Evolutionary conservation across 1,140 invertebrate genomes (phyloP).

Genomic region (Heliconius himera): DNA sequence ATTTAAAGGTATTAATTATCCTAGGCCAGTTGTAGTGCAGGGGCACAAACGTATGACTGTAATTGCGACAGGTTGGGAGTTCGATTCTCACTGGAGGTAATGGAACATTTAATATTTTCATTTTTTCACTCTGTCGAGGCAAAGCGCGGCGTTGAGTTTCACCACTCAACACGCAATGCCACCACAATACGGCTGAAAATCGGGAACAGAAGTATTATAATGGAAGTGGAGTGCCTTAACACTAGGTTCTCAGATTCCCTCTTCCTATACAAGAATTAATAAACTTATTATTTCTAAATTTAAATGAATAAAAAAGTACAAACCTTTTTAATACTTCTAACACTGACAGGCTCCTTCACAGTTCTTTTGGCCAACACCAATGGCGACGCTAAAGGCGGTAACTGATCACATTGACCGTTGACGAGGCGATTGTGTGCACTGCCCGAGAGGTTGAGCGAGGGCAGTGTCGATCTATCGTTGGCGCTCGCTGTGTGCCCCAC

Average conservation of each 20-base stretch:
- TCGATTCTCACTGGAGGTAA: no score
- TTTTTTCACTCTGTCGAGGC: no score
- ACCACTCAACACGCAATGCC: not conserved
- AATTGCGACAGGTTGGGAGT: no score
- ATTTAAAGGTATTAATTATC: no score
- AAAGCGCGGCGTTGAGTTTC: not conserved
- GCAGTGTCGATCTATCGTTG: conserved; percentile 65
- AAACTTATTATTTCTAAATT: not conserved
- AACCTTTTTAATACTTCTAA: conserved; percentile 64
- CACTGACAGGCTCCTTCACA: conserved; percentile 56
- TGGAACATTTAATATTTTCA: no score
- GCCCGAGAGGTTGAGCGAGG: conserved; percentile 66
- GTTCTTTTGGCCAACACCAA: conserved; percentile 60
- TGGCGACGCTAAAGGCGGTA: conserved; percentile 75
- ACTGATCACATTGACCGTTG: conserved; percentile 68
- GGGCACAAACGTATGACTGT: no score
- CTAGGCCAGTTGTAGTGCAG: no score
- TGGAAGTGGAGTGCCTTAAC: not conserved
- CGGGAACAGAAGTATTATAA: not conserved
- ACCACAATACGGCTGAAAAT: not conserved
- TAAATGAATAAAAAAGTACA: not conserved
- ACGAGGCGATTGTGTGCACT: conserved; percentile 57
- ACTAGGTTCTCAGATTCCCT: not conserved
- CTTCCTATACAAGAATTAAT: not conserved
- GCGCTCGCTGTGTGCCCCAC: conserved; percentile 60